Evolutionary conservation across 2,797 vertebrate species (phyloP).

Genomic region (Diplodus sargus): DNA sequence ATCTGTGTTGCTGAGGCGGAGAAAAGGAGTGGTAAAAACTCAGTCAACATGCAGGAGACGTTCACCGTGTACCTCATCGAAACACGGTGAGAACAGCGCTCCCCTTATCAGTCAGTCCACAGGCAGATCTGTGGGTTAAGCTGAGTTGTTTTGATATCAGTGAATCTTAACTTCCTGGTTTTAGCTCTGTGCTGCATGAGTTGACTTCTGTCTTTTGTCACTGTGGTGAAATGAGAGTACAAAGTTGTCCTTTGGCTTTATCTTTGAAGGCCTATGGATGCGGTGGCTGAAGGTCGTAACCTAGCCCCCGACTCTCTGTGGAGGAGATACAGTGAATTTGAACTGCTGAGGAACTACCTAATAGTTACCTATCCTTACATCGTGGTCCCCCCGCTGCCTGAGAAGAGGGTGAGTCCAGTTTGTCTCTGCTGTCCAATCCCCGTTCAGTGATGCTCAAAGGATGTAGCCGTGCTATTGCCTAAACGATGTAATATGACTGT

Average conservation of each 20-base stretch:
- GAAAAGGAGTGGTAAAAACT: conserved; percentile 91
- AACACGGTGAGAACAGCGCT: conserved; percentile 84
- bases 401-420: conserved; percentile 91
- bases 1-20: conserved; percentile 93
- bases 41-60: conserved; percentile 93
- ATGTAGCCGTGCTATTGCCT: background rate
- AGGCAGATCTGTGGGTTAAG: background rate
- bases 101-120: fast-evolving
- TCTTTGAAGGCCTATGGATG: conserved; percentile 87
- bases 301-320: conserved; percentile 92
- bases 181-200: background rate
- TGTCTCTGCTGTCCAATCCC: background rate
- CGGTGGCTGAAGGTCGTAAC: conserved; percentile 85
- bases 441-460: background rate
- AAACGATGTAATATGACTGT: background rate
- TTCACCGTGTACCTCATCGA: conserved; percentile 95
- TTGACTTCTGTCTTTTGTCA: background rate
- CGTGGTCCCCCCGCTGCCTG: conserved; percentile 93
- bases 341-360: conserved; percentile 92
- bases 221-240: background rate
- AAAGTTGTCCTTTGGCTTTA: background rate
- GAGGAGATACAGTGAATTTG: conserved; percentile 97
- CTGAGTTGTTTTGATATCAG: background rate
- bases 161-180: conserved; percentile 2
- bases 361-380: conserved; percentile 90